Percentiles rank a stretch among this genome's conserved stretches.
Conservation (phyloP, 2,113 vertebrate genomes). For the Marmota monax region DNA sequence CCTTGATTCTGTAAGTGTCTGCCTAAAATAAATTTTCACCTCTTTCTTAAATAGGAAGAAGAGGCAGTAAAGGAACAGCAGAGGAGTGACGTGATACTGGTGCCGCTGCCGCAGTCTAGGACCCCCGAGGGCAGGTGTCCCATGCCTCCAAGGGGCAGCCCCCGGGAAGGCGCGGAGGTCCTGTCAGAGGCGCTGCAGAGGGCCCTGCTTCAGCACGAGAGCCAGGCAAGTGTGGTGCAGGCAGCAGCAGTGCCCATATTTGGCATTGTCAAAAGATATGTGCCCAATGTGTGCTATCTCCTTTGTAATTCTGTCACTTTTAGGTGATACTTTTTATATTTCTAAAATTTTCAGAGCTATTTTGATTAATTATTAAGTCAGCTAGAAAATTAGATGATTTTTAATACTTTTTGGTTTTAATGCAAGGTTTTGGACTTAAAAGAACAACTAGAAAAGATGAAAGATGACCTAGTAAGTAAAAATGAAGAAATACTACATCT, state of each 20-base stretch:
- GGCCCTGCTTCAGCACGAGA: conserved; percentile 87
- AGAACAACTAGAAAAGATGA: conserved; percentile 89
- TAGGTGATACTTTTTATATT: neutral
- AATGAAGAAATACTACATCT: conserved; percentile 90
- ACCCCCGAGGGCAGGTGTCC: conserved; percentile 87
- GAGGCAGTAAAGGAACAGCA: conserved; percentile 93
- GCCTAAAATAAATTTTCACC: neutral
- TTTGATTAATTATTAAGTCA: neutral
- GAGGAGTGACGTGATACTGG: conserved; percentile 91
- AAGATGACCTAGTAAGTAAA: conserved; percentile 88
- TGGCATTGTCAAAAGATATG: rapidly evolving
- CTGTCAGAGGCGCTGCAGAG: conserved; percentile 88
- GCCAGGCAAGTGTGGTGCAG: conserved; percentile 86
- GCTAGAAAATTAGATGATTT: neutral
- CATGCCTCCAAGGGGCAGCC: conserved; percentile 64
- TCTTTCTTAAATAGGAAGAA: conserved; percentile 89
- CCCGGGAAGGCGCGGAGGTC: conserved; percentile 81
- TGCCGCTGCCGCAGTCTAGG: conserved; percentile 92
- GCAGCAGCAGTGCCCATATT: neutral
- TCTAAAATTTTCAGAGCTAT: neutral
- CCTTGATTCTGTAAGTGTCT: neutral
- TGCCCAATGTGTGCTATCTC: neutral
- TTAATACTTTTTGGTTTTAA: neutral
- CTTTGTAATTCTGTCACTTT: neutral
- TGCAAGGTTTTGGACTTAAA: conserved; percentile 89